These are phyloP conservation scores for Hipparchia semele DNA, from an alignment of 2,888 invertebrate species.

Conservation along the genomic window DNA sequence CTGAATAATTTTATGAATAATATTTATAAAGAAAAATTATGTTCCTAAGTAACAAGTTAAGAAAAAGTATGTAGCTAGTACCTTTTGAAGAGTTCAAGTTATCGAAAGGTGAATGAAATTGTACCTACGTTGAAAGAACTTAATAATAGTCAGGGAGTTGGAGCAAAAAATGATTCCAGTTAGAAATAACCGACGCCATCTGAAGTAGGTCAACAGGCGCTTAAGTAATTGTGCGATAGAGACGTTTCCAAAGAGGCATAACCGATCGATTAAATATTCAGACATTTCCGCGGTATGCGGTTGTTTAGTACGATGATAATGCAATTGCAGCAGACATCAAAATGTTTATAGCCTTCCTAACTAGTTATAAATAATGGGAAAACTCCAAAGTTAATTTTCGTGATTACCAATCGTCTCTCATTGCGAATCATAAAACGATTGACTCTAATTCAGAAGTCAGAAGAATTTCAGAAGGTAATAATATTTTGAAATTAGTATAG, in stretches of 20 bases:
- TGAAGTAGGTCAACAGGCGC: constrained; percentile 67
- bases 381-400: no score
- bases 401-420: no score
- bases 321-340: no score
- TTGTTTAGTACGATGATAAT: constrained; percentile 4
- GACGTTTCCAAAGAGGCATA: constrained; percentile 35
- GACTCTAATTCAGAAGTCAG: no score
- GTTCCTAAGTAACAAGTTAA: no score
- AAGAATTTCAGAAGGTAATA: no score
- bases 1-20: no score
- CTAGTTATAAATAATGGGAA: no score
- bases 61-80: neutral
- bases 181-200: constrained; percentile 52
- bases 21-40: no score
- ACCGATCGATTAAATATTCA: constrained; percentile 45
- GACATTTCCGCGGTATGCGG: constrained; percentile 19
- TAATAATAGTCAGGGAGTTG: constrained; percentile 12
- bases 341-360: no score
- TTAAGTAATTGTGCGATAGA: constrained; percentile 63
- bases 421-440: no score
- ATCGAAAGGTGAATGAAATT: neutral
- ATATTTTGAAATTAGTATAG: no score
- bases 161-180: constrained; percentile 30
- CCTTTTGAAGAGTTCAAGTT: neutral
- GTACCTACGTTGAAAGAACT: neutral